Conservation (phyloP, 1,140 invertebrate species). For the Meloidogyne chitwoodi region DNA sequence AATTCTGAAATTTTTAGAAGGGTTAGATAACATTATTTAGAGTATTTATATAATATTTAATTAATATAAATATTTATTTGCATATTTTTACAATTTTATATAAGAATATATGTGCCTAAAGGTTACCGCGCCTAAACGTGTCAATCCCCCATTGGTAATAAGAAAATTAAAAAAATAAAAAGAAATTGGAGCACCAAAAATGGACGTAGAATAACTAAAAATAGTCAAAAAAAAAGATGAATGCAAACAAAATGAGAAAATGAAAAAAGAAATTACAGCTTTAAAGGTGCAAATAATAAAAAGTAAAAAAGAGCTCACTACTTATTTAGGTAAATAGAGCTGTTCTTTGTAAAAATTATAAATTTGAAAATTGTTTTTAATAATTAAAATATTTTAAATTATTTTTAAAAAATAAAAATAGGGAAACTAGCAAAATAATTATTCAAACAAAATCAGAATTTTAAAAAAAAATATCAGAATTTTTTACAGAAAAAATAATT, state of each 20-base stretch:
- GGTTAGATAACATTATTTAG: background rate
- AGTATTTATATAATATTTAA: no score
- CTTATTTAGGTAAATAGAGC: background rate
- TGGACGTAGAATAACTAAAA: conserved; percentile 6
- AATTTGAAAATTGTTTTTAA: no score
- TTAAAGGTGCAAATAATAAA: background rate
- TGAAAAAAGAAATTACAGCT: background rate
- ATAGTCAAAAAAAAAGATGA: background rate
- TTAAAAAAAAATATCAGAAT: no score
- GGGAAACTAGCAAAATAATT: no score
- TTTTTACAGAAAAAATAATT: no score
- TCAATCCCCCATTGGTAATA: background rate
- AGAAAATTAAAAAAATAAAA: background rate
- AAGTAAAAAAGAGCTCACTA: background rate
- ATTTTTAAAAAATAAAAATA: no score
- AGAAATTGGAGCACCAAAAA: background rate
- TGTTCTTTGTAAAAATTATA: no score
- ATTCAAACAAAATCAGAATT: no score
- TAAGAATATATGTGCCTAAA: no score
- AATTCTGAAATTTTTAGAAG: background rate
- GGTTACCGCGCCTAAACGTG: background rate
- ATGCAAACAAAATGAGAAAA: conserved; percentile 1
- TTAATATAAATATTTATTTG: background rate
- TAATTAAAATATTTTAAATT: no score
- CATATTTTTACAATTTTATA: no score